Conservation (phyloP, 2,888 invertebrate genomes). For the Rugalucina vietnamica region DNA sequence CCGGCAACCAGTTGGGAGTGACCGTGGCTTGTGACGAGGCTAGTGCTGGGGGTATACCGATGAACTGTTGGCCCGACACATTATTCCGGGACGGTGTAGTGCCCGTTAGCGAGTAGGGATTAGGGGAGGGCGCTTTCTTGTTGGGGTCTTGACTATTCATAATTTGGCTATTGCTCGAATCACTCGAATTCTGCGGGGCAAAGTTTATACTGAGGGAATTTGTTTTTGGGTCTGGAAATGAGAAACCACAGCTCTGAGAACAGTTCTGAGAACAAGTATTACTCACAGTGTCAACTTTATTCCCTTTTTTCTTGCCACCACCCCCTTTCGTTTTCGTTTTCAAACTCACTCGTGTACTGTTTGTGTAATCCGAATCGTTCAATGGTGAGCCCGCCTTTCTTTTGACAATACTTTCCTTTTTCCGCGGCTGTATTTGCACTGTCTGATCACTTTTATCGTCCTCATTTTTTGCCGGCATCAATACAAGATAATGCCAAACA, state of each 20-base stretch:
- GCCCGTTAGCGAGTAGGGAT: background rate
- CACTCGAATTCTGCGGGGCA: background rate
- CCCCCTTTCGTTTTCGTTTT: background rate
- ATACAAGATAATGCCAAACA: background rate
- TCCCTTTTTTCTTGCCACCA: background rate
- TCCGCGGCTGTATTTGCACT: background rate
- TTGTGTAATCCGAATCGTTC: background rate
- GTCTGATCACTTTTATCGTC: background rate
- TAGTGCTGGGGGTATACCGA: background rate
- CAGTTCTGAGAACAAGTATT: background rate
- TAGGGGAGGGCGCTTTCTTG: background rate
- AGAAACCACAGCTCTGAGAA: background rate
- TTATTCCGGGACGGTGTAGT: background rate
- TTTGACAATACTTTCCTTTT: background rate
- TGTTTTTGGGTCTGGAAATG: background rate
- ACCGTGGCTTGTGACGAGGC: background rate
- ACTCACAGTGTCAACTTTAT: background rate
- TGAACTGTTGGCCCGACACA: background rate
- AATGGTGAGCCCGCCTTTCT: background rate
- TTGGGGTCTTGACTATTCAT: background rate
- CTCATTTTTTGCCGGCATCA: constrained; percentile 1
- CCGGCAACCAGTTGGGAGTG: background rate
- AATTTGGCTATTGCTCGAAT: background rate
- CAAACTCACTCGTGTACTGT: background rate
- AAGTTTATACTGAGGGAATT: background rate